Conservation (phyloP, 2,888 invertebrate genomes). For the Drosophila aldrichi region DNA sequence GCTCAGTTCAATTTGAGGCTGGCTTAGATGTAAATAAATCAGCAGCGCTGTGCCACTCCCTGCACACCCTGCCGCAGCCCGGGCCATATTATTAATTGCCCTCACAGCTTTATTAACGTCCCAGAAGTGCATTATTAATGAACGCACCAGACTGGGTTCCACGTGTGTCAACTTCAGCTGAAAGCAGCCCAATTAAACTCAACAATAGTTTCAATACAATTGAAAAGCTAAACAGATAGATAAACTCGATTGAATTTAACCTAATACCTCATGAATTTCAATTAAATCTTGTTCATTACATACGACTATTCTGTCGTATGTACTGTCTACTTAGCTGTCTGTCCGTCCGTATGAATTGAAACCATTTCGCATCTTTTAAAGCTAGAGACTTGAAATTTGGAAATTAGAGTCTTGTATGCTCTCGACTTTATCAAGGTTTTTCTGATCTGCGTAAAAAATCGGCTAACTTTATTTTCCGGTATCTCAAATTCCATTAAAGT, state of each 20-base stretch:
- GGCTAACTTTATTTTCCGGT: no score
- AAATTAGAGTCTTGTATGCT: no score
- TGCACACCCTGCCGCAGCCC: background rate
- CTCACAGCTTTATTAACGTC: constrained; percentile 52
- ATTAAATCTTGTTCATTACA: no score
- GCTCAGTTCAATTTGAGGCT: constrained; percentile 41
- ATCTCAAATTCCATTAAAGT: no score
- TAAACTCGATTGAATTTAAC: background rate
- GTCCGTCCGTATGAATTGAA: no score
- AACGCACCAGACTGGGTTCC: constrained; percentile 1
- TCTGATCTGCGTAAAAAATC: no score
- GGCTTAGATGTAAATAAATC: constrained; percentile 62
- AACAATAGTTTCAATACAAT: constrained; percentile 1
- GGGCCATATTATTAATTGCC: constrained; percentile 62
- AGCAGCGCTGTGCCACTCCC: constrained; percentile 39
- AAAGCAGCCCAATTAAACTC: constrained; percentile 6
- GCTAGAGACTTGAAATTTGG: no score
- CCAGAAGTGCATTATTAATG: constrained; percentile 38
- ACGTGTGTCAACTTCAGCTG: constrained; percentile 10
- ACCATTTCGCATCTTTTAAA: no score
- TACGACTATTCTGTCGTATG: no score
- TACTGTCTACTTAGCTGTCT: no score
- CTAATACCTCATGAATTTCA: no score
- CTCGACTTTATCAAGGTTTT: no score
- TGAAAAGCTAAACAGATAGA: background rate